Percentiles rank a stretch among this genome's conserved stretches.
Conservation (phyloP, 2,113 vertebrate genomes). For the Genyomyrus donnyi region DNA sequence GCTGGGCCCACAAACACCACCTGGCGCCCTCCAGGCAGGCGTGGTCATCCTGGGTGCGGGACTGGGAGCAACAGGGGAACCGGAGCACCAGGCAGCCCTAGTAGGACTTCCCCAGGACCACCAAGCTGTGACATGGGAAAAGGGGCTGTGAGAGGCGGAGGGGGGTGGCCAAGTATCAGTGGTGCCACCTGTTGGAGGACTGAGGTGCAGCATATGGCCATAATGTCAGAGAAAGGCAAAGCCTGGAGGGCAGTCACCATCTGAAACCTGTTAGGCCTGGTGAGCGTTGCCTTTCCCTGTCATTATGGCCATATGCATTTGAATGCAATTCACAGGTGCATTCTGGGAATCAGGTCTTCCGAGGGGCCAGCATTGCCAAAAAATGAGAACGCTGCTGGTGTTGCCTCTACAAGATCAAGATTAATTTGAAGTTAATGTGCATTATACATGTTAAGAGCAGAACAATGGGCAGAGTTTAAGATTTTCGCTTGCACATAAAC, state of each 20-base stretch:
- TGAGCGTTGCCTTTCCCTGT: too few species aligned
- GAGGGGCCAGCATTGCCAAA: constrained; percentile 44
- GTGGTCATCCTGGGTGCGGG: constrained; percentile 40
- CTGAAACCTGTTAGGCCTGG: constrained; percentile 20
- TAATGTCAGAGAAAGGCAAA: background rate
- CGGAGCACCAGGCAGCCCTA: constrained; percentile 47
- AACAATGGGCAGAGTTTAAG: background rate
- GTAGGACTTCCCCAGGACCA: constrained; percentile 38
- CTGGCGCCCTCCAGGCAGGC: constrained; percentile 34
- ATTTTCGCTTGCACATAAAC: background rate
- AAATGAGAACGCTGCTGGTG: background rate
- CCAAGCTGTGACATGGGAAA: constrained; percentile 33
- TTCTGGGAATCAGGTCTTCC: constrained; percentile 46
- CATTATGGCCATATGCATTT: too few species aligned
- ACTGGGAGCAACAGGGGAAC: constrained; percentile 44
- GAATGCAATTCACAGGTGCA: constrained; percentile 48
- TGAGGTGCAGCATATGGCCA: background rate
- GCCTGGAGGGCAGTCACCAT: constrained; percentile 30
- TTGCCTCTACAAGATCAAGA: background rate
- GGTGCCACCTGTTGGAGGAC: background rate
- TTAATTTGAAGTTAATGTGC: background rate
- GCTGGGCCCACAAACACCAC: constrained; percentile 47
- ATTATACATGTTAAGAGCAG: background rate
- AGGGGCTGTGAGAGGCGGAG: background rate
- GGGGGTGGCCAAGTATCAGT: background rate